These are phyloP conservation scores for Hippopotamus amphibius DNA, from an alignment of 2,113 vertebrate species.

Conservation along the genomic window DNA sequence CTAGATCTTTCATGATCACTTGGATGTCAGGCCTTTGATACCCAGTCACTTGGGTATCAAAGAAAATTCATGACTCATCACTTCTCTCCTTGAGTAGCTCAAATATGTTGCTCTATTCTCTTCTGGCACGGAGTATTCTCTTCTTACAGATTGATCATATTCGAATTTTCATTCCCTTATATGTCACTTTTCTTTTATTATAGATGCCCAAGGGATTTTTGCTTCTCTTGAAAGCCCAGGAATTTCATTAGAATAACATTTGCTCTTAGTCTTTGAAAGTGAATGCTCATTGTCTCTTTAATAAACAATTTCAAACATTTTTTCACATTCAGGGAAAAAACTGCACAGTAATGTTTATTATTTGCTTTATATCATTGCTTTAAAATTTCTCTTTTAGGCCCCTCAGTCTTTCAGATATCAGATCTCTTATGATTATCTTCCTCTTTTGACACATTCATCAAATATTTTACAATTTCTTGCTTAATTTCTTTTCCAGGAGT, in stretches of 20 bases:
- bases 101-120: background rate
- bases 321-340: background rate
- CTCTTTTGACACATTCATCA: background rate
- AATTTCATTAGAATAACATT: background rate
- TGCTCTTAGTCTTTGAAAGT: background rate
- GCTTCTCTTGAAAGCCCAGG: background rate
- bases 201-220: background rate
- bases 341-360: background rate
- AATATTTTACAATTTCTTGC: background rate
- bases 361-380: background rate
- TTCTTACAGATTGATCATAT: background rate
- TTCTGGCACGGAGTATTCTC: background rate
- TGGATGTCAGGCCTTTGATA: background rate
- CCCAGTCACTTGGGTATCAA: background rate
- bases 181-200: background rate
- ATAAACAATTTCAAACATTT: background rate
- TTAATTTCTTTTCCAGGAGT: background rate
- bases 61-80: background rate
- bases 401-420: background rate
- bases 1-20: background rate
- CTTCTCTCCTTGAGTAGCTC: background rate
- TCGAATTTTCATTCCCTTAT: background rate
- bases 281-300: background rate
- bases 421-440: background rate
- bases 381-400: background rate